A percentile compares a stretch with the other conserved stretches of the same genome.
phyloP scores from a whole-genome alignment of 1,140 invertebrate genomes.

The Cyphomyrmex costatus region DNA sequence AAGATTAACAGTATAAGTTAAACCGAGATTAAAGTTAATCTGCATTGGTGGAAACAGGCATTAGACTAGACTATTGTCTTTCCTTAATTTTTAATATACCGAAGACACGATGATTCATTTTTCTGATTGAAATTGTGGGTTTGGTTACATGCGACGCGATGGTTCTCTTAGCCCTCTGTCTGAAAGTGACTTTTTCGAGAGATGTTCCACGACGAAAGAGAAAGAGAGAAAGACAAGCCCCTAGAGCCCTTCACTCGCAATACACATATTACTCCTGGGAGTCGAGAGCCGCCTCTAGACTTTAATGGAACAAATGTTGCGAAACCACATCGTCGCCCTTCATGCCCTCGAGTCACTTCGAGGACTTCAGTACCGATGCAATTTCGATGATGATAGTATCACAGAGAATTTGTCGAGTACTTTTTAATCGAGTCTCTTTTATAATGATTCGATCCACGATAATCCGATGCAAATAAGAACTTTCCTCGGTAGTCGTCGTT shows the following conservation, averaged over 20 bases:
- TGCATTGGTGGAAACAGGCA: no score
- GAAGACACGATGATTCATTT: slow-evolving; percentile 67
- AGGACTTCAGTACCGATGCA: slow-evolving; percentile 12
- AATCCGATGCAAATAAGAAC: slow-evolving; percentile 16
- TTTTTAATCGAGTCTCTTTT: slow-evolving; percentile 1
- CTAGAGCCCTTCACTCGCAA: slow-evolving; percentile 63
- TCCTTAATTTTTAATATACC: slow-evolving; percentile 5
- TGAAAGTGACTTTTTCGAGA: slow-evolving; percentile 76
- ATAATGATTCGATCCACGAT: background rate
- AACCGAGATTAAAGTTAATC: no score
- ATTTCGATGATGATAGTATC: background rate
- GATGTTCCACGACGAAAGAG: slow-evolving; percentile 38
- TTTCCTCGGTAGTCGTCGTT: background rate
- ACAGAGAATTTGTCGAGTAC: background rate
- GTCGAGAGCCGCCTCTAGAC: slow-evolving; percentile 68
- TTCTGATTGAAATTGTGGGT: background rate
- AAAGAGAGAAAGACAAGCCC: slow-evolving; percentile 47
- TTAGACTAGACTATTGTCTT: background rate
- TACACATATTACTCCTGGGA: slow-evolving; percentile 78
- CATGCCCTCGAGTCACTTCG: slow-evolving; percentile 15
- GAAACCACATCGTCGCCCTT: slow-evolving; percentile 66
- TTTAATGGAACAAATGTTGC: slow-evolving; percentile 85
- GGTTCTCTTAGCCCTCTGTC: slow-evolving; percentile 56
- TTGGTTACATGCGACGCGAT: slow-evolving; percentile 34
- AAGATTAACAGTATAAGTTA: no score